Conservation (phyloP, 2,888 invertebrate species). For the Ceraclea dissimilis region DNA sequence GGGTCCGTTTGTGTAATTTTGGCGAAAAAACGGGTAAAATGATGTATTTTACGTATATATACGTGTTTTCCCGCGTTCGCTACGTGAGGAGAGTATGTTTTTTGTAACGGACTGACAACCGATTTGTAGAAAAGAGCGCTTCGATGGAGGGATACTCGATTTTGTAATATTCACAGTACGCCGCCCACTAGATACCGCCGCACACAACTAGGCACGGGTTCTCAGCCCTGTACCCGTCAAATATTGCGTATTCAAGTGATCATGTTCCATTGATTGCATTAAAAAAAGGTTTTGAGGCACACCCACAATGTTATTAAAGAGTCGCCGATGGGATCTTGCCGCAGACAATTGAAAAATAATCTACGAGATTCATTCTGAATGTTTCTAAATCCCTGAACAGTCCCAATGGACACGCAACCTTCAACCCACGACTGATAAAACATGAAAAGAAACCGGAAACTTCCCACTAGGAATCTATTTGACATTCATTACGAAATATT, state of each 20-base stretch:
- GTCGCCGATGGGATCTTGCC: background rate
- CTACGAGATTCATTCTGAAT: too few species aligned
- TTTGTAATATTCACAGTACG: slow-evolving; percentile 1
- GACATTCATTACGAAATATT: too few species aligned
- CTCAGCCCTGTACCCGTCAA: too few species aligned
- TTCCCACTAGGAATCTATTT: too few species aligned
- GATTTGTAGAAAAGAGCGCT: slow-evolving; percentile 6
- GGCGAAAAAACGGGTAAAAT: slow-evolving; percentile 37
- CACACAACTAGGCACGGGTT: too few species aligned
- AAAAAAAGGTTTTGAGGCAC: background rate
- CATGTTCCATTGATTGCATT: too few species aligned
- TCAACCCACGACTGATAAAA: too few species aligned
- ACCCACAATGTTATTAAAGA: slow-evolving; percentile 1
- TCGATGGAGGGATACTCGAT: background rate
- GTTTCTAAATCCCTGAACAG: too few species aligned
- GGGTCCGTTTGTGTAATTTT: slow-evolving; percentile 33
- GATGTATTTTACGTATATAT: slow-evolving; percentile 40
- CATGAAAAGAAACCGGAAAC: too few species aligned
- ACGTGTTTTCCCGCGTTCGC: slow-evolving; percentile 44
- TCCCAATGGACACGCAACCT: too few species aligned
- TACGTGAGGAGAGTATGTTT: slow-evolving; percentile 36
- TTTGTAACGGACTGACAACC: slow-evolving; percentile 30
- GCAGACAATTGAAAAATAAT: background rate
- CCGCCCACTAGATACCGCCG: too few species aligned
- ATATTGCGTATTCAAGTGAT: too few species aligned